Percentiles rank a stretch among this genome's conserved stretches.
Evolutionary conservation across 2,888 invertebrate genomes (phyloP).

Genomic region (Cyclophora albipunctata): DNA sequence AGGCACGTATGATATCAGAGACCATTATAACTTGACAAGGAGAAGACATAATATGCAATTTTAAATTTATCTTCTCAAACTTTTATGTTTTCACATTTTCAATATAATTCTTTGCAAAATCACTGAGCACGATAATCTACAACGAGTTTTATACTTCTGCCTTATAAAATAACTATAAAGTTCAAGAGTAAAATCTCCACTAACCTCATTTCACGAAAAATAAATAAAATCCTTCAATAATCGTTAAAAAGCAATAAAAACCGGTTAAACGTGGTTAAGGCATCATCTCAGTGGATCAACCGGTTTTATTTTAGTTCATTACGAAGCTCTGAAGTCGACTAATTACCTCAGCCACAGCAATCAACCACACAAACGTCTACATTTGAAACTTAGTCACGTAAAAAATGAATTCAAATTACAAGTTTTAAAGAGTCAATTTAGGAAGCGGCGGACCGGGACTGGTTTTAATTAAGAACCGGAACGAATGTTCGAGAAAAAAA

Average conservation of each 20-base stretch:
- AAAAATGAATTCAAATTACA: constrained; percentile 46
- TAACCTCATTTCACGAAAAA: no score
- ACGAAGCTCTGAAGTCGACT: constrained; percentile 1
- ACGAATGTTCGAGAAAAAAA: constrained; percentile 23
- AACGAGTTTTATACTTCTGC: no score
- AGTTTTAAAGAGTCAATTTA: constrained; percentile 57
- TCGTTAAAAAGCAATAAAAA: no score
- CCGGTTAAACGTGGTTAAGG: no score
- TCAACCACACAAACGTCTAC: constrained; percentile 11
- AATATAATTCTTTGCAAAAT: no score
- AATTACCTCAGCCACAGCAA: constrained; percentile 9
- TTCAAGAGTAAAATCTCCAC: no score
- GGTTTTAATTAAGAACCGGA: constrained; percentile 46
- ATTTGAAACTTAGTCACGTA: constrained; percentile 23
- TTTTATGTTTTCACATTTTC: neutral
- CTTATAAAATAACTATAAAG: no score
- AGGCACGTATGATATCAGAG: neutral
- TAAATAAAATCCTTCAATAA: no score
- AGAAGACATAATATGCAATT: neutral
- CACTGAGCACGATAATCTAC: no score
- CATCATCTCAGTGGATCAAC: neutral
- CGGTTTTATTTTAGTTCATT: constrained; percentile 4
- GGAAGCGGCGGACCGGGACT: constrained; percentile 26
- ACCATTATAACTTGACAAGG: neutral
- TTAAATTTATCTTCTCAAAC: neutral